Evolutionary conservation across 2,888 invertebrate genomes (phyloP), one percentile per base, ranked within the genome.

Genomic region (Ptychoptera contaminata): DNA sequence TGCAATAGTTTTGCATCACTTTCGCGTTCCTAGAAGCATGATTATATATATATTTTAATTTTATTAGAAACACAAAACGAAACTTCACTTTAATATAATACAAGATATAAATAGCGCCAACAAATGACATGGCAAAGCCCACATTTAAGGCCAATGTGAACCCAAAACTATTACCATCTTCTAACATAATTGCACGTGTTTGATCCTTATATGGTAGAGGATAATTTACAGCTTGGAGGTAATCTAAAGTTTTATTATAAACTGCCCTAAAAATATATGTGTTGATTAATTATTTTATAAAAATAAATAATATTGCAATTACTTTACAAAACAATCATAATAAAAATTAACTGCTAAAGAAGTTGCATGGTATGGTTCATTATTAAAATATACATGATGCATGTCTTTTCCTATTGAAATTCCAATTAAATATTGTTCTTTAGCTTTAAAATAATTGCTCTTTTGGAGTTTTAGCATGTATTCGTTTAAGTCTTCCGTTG

Each of bases 1-100:
- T 86, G 85, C 16, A 85, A 65, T 39, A 85, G 72, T 56, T 84
- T 84, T 0, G 82, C 77, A 38, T 82, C 77, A 35, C 72, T 74
- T n/a, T 76, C 67, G 16, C 82, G 72, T 58, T 88, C 40, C 15
- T 80, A 61, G 31, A 62, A 58, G n/a, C n/a, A n/a, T n/a, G n/a
- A n/a, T n/a, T n/a, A n/a, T n/a, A 48, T 69, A 58, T n/a, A n/a
- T n/a, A n/a, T n/a, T n/a, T n/a, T n/a, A n/a, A n/a, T n/a, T n/a
- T n/a, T n/a, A n/a, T n/a, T n/a, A 9, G 16, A 37, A n/a, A 37
- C 34, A 3, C 37, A 35, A 43, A 12, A 40, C 40, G 16, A n/a
- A n/a, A n/a, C n/a, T n/a, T n/a, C n/a, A n/a, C 87, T 65, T 79
- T 68, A 41, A 79, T 60, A 31, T 57, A 57, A 37, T 77, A 77